Evolutionary conservation across 2,888 invertebrate genomes (phyloP), one percentile per base, ranked within the genome.

Genomic region (Athripsodes cinereus): DNA sequence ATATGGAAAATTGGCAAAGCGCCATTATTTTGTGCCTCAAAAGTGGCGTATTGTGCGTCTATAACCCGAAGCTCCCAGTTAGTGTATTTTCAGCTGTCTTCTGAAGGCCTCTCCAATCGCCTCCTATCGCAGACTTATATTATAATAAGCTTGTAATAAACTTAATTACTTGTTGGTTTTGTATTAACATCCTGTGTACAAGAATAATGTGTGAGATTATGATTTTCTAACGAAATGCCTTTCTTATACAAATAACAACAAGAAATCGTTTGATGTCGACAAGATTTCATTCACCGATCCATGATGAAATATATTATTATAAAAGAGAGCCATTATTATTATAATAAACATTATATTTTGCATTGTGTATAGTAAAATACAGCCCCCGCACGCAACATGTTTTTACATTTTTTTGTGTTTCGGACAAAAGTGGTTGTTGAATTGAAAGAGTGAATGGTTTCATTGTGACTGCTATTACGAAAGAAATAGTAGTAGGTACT

Each of bases 241-340:
- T 26, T 22, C n/a, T 22, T 26, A 26, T 22, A 20, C 21, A 46
- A 55, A 55, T 55, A 35, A 26, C n/a, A 8, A 40, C 13, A 40
- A 56, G 35, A 56, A 52, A 51, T 35, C 44, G 55, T 59, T 59
- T 59, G 58, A 59, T 54, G 58, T 55, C 55, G 26, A 40, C 50
- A 46, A 59, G 52, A 55, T 55, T 59, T 54, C n/a, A n/a, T n/a
- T n/a, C 52, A 55, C 58, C 51, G 48, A 44, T 35, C 51, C 52
- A 35, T 49, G 55, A 58, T 58, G 53, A 55, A 52, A 55, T 55
- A 55, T 52, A 55, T n/a, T n/a, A n/a, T n/a, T n/a, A n/a, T 52
- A 55, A 59, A 57, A 46, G 55, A 49, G 50, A 48, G 52, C 53
- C 34, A 52, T 59, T 53, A 55, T 53, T n/a, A n/a, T n/a, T n/a